These are phyloP conservation scores for Bombylius discolor DNA, from an alignment of 2,888 invertebrate genomes.

Conservation along the genomic window DNA sequence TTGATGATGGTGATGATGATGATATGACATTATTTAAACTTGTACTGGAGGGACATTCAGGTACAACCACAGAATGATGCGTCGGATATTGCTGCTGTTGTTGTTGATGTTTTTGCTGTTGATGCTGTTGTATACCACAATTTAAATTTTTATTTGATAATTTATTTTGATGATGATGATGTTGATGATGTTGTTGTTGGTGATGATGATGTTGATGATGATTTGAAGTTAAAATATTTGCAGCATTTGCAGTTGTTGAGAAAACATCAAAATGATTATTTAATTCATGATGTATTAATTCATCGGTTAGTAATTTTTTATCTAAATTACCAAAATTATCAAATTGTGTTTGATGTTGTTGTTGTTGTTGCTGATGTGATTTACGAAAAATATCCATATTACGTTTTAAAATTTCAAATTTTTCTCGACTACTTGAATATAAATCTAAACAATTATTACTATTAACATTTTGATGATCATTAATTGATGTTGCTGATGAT, in stretches of 20 bases:
- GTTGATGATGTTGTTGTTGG: neutral
- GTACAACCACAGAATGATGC: neutral
- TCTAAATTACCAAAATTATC: neutral
- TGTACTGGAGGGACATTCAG: conserved; percentile 5
- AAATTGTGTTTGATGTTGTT: neutral
- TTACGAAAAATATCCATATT: conserved; percentile 23
- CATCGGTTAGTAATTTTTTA: neutral
- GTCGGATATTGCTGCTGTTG: neutral
- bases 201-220: neutral
- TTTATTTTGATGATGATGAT: neutral
- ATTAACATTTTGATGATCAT: conserved; percentile 19
- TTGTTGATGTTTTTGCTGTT: neutral
- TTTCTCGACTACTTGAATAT: conserved; percentile 13
- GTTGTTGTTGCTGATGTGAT: neutral
- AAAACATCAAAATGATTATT: neutral
- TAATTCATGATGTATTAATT: neutral
- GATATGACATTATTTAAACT: neutral
- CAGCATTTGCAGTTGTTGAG: neutral
- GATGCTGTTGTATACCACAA: neutral
- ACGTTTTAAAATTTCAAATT: conserved; percentile 28
- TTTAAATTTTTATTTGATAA: no score
- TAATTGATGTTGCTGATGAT: neutral
- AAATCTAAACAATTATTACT: conserved; percentile 20
- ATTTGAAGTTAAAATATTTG: neutral
- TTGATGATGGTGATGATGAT: neutral